Conservation (phyloP, 2,888 invertebrate genomes). For the Hirtodrosophila trivittata region DNA sequence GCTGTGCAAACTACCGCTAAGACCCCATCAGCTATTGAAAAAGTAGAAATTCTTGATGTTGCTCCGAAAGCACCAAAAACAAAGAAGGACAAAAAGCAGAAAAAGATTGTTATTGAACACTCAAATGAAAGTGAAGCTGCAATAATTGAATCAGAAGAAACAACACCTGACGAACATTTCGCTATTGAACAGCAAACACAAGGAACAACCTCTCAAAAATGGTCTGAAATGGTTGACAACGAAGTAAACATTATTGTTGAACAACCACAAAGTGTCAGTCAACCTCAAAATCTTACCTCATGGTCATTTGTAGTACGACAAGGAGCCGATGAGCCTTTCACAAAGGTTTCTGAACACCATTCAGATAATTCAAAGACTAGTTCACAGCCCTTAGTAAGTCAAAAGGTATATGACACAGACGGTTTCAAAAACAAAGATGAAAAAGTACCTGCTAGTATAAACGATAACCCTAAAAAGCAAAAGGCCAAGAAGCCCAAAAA, state of each 20-base stretch:
- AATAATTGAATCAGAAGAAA: conserved; percentile 4
- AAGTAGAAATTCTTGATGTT: background rate
- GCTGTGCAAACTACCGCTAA: background rate
- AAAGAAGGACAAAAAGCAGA: conserved; percentile 36
- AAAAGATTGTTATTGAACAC: conserved; percentile 28
- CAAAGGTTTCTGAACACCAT: conserved; percentile 27
- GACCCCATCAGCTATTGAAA: conserved; percentile 1
- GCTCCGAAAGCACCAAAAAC: conserved; percentile 30
- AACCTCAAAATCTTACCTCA: conserved; percentile 13
- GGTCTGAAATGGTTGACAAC: conserved; percentile 43
- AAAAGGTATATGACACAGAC: too few relatives aligned
- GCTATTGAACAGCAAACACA: background rate
- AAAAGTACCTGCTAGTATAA: background rate
- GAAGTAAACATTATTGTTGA: conserved; percentile 5
- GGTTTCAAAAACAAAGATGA: conserved; percentile 6
- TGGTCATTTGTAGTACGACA: conserved; percentile 66
- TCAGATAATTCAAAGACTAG: background rate
- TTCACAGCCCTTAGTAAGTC: too few relatives aligned
- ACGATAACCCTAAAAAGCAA: conserved; percentile 30
- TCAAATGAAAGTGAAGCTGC: background rate
- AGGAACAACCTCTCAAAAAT: conserved; percentile 18
- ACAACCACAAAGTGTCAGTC: background rate
- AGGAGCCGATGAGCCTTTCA: conserved; percentile 50
- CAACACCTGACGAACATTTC: background rate
- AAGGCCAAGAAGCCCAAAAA: conserved; percentile 25